Evolutionary conservation across 1,140 invertebrate genomes (phyloP).

Genomic region (Gryllus bimaculatus): DNA sequence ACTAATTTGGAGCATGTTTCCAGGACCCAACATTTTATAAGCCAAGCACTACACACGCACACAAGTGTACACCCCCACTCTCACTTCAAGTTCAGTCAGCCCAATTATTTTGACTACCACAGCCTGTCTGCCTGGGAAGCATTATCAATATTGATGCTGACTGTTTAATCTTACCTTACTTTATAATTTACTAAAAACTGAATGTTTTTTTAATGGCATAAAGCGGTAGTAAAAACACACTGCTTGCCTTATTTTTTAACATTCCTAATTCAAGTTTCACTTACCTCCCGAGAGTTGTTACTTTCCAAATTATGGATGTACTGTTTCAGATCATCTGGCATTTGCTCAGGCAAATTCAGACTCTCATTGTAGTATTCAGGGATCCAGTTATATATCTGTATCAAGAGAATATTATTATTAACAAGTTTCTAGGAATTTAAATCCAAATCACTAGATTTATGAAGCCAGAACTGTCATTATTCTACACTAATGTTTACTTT

Average conservation of each 20-base stretch:
- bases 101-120: too few species aligned
- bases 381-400: constrained; percentile 63
- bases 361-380: constrained; percentile 60
- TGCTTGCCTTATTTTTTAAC: neutral
- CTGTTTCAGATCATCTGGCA: constrained; percentile 51
- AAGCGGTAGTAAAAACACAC: neutral
- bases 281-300: constrained; percentile 27
- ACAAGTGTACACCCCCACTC: too few species aligned
- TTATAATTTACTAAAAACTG: too few species aligned
- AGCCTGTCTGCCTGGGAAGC: too few species aligned
- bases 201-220: neutral
- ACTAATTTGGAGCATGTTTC: too few species aligned
- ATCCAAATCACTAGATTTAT: neutral
- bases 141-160: too few species aligned
- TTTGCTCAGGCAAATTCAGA: constrained; percentile 45
- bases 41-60: too few species aligned
- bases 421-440: neutral
- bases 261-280: neutral
- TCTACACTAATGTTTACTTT: too few species aligned
- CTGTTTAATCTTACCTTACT: too few species aligned
- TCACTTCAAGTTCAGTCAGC: too few species aligned
- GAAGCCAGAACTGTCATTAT: too few species aligned
- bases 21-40: too few species aligned
- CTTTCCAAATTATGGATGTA: constrained; percentile 44
- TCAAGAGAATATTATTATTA: constrained; percentile 9